phyloP scores from a whole-genome alignment of 2,888 invertebrate species.

The Muschampia plurimacula region DNA sequence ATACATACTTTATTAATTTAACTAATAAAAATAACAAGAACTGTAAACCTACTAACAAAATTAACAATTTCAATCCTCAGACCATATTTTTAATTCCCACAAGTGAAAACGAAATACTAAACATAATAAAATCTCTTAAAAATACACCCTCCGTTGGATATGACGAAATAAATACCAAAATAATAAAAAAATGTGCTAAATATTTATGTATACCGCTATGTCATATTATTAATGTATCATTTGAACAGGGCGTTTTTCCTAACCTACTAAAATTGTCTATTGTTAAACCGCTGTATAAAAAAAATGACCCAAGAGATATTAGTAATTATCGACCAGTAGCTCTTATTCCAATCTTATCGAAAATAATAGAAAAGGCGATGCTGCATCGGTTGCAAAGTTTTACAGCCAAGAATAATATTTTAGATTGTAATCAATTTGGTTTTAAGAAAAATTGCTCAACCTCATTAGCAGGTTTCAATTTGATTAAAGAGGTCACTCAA shows the following conservation, averaged over 20 bases:
- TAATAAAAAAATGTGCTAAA: not conserved
- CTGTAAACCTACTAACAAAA: not conserved
- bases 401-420: not conserved
- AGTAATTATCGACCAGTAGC: constrained; percentile 32
- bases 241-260: constrained; percentile 29
- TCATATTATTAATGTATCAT: constrained; percentile 25
- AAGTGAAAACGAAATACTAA: not conserved
- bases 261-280: constrained; percentile 20
- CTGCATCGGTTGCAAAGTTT: not conserved
- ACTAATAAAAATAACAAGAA: not conserved
- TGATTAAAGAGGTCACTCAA: constrained; percentile 25
- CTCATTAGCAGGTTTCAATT: constrained; percentile 20
- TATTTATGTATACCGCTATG: not conserved
- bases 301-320: constrained; percentile 2
- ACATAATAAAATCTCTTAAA: constrained; percentile 6
- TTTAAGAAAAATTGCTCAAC: constrained; percentile 37
- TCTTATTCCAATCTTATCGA: constrained; percentile 32
- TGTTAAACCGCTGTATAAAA: constrained; percentile 25
- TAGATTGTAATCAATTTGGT: constrained; percentile 28
- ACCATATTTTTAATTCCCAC: not conserved
- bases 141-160: not conserved
- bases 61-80: not conserved
- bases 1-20: constrained; percentile 9
- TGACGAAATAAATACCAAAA: not conserved
- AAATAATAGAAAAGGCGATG: constrained; percentile 28